phyloP scores from a whole-genome alignment of 2,888 invertebrate genomes.

The Fragum whitleyi region DNA sequence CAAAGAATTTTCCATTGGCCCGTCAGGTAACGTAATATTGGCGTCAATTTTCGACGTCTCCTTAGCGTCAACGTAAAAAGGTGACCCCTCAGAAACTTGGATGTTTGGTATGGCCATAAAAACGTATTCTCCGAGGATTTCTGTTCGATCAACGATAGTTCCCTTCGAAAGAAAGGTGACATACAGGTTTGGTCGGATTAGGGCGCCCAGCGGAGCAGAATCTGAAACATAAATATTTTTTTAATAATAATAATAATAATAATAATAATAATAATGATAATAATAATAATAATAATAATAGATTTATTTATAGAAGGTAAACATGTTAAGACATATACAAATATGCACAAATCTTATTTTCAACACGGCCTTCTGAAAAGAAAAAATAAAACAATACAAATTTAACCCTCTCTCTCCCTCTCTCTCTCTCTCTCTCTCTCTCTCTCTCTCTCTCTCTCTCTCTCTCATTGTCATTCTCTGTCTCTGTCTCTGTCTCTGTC shows the following conservation, averaged over 20 bases:
- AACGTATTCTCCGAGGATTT: slow-evolving; percentile 24
- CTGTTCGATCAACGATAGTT: not conserved
- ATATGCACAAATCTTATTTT: too few relatives aligned
- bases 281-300: too few relatives aligned
- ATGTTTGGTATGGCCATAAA: slow-evolving; percentile 24
- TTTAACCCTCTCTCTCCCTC: too few relatives aligned
- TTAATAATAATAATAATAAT: not conserved
- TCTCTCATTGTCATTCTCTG: too few relatives aligned
- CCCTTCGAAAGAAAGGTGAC: not conserved
- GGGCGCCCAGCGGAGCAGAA: slow-evolving; percentile 15
- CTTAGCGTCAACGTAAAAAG: slow-evolving; percentile 22
- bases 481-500: too few relatives aligned
- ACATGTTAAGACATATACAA: too few relatives aligned
- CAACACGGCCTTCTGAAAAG: too few relatives aligned
- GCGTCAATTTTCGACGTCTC: slow-evolving; percentile 21
- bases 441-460: too few relatives aligned
- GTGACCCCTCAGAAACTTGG: not conserved
- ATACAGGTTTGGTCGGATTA: slow-evolving; percentile 19
- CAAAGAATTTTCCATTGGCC: slow-evolving; percentile 18
- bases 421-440: too few relatives aligned
- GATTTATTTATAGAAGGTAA: too few relatives aligned
- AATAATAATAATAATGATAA: not conserved
- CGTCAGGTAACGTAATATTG: slow-evolving; percentile 9
- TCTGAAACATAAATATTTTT: too few relatives aligned
- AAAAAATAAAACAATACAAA: too few relatives aligned